Conservation (phyloP, 92 coral and sea anemone genomes). For the Parazoanthus darwini region DNA sequence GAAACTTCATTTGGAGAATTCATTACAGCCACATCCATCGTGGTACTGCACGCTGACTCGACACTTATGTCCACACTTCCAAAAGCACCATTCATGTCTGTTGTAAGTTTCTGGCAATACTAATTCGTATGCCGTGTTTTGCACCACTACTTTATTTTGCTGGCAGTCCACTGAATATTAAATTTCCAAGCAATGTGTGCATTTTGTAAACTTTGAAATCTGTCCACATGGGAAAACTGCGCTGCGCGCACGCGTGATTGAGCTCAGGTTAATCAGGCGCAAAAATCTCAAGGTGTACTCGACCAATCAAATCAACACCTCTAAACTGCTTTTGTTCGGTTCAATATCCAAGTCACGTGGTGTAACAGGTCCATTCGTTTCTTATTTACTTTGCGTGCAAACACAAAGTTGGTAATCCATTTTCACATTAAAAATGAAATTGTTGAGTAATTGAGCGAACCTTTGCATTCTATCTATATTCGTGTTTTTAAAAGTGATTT, state of each 20-base stretch:
- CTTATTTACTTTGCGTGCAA: neutral
- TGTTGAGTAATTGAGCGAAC: neutral
- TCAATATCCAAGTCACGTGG: constrained; percentile 18
- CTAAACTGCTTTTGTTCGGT: constrained; percentile 17
- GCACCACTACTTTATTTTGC: neutral
- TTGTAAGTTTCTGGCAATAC: neutral
- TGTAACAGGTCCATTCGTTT: constrained; percentile 13
- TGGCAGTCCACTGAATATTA: constrained; percentile 26
- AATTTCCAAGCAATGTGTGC: constrained; percentile 30
- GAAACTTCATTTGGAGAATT: constrained; percentile 42
- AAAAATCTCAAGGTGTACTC: constrained; percentile 21
- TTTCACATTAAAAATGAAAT: neutral
- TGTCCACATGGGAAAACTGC: constrained; percentile 36
- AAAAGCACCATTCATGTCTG: constrained; percentile 5
- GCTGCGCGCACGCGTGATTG: constrained; percentile 32
- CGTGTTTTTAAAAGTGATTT: too few relatives aligned
- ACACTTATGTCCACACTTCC: constrained; percentile 16
- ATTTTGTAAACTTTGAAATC: constrained; percentile 21
- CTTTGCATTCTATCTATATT: too few relatives aligned
- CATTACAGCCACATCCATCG: constrained; percentile 25
- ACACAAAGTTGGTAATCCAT: neutral
- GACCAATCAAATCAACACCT: constrained; percentile 31
- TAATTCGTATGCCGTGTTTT: neutral
- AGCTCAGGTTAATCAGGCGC: constrained; percentile 19
- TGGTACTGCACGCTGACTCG: constrained; percentile 20